phyloP scores from a whole-genome alignment of 2,888 invertebrate genomes.

The Drosophila differens region DNA sequence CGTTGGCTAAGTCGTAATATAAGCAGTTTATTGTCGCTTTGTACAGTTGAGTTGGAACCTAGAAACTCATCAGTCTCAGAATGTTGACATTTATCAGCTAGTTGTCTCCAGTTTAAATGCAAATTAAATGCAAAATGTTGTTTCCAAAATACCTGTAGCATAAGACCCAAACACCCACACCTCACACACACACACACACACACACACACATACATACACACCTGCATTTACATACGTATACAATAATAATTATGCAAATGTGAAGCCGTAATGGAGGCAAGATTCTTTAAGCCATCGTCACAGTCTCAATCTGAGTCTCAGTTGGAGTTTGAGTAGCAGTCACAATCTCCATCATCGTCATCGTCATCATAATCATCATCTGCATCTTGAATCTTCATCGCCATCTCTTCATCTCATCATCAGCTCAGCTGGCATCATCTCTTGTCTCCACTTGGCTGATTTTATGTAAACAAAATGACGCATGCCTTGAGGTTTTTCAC shows the following conservation, averaged over 20 bases:
- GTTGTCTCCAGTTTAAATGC: conserved; percentile 65
- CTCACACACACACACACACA: conserved; percentile 14
- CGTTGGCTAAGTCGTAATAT: conserved; percentile 4
- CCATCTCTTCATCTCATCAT: neutral
- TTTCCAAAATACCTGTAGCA: conserved; percentile 44
- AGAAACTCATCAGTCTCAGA: conserved; percentile 15
- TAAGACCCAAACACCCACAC: conserved; percentile 24
- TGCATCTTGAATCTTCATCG: neutral
- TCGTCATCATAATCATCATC: neutral
- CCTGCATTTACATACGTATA: conserved; percentile 15
- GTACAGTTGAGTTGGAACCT: neutral
- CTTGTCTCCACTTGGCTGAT: conserved; percentile 64
- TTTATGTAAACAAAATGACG: conserved; percentile 76
- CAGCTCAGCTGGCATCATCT: conserved; percentile 19
- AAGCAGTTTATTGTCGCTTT: neutral
- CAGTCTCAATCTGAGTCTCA: conserved; percentile 1
- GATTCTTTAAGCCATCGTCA: conserved; percentile 61
- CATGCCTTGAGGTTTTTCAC: conserved; percentile 67
- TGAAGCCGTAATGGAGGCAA: conserved; percentile 71
- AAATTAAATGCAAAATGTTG: conserved; percentile 73
- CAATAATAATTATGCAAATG: conserved; percentile 78
- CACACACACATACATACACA: conserved; percentile 9
- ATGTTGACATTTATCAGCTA: conserved; percentile 56
- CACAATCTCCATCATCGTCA: conserved; percentile 21
- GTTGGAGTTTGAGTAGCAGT: neutral